A percentile compares a stretch with the other conserved stretches of the same genome.
phyloP scores from a whole-genome alignment of 2,888 invertebrate genomes.

The Chymomyza amoena region DNA sequence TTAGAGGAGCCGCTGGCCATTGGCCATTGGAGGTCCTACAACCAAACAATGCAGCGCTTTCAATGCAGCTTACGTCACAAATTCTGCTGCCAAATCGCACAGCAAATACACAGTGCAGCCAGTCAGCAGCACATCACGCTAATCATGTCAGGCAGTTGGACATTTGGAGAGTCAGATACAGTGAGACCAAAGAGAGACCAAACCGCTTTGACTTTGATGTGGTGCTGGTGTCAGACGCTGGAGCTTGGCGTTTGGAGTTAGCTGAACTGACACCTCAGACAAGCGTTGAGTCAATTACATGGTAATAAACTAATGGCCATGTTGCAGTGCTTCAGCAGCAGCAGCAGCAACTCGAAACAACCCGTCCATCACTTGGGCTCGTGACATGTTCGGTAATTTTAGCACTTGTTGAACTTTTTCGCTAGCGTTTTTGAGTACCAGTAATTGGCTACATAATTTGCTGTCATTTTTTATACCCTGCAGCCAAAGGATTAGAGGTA shows the following conservation, averaged over 20 bases:
- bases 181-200: slow-evolving; percentile 17
- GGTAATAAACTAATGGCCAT: slow-evolving; percentile 70
- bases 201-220: slow-evolving; percentile 59
- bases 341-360: not conserved
- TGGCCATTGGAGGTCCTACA: slow-evolving; percentile 28
- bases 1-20: slow-evolving; percentile 58
- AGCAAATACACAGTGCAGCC: not conserved
- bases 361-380: slow-evolving; percentile 14
- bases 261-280: slow-evolving; percentile 30
- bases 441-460: slow-evolving; percentile 50
- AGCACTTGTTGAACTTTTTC: slow-evolving; percentile 69
- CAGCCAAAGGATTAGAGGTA: too few relatives aligned
- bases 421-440: slow-evolving; percentile 1
- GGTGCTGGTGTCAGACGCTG: slow-evolving; percentile 32
- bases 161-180: slow-evolving; percentile 7
- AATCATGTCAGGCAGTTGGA: slow-evolving; percentile 37
- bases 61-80: not conserved
- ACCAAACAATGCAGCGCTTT: not conserved
- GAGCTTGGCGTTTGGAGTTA: slow-evolving; percentile 16
- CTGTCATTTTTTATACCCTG: not conserved
- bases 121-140: slow-evolving; percentile 51
- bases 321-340: not conserved
- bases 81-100: not conserved
- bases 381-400: slow-evolving; percentile 61
- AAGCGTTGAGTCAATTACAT: slow-evolving; percentile 73